Evolutionary conservation across 23 tunicate species (phyloP).

Genomic region (Ciona savignyi): DNA sequence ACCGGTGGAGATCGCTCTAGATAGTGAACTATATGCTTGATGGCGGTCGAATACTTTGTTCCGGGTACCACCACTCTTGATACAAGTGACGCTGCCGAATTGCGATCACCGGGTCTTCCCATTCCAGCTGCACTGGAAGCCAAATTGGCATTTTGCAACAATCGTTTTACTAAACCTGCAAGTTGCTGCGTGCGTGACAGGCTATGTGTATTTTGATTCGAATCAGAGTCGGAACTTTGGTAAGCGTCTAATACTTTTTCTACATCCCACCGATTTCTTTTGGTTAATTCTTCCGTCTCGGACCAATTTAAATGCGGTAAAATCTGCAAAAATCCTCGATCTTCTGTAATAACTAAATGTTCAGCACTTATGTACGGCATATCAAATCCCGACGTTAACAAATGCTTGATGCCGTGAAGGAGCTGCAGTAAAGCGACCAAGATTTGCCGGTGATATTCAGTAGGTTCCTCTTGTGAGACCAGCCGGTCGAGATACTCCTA

Average conservation of each 20-base stretch:
- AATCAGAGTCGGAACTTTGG: constrained; percentile 55
- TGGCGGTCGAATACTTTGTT: constrained; percentile 55
- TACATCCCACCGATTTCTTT: constrained; percentile 1
- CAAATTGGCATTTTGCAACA: constrained; percentile 32
- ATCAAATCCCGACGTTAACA: constrained; percentile 53
- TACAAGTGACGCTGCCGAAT: constrained; percentile 25
- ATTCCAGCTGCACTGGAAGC: constrained; percentile 2
- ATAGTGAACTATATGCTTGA: constrained; percentile 43
- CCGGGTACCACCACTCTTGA: constrained; percentile 41
- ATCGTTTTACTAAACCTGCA: constrained; percentile 16
- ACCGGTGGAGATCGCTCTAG: constrained; percentile 23
- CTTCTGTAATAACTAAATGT: constrained; percentile 69
- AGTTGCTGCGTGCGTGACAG: constrained; percentile 43
- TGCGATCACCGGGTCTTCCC: constrained; percentile 19
- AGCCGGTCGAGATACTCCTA: constrained; percentile 47
- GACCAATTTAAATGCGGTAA: constrained; percentile 56
- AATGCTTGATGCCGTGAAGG: constrained; percentile 63
- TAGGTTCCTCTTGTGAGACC: constrained; percentile 25
- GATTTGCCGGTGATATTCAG: constrained; percentile 65
- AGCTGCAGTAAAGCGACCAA: constrained; percentile 71
- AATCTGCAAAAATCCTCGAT: constrained; percentile 56
- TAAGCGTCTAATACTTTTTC: constrained; percentile 19
- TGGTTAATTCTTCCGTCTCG: constrained; percentile 23
- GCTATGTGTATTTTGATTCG: constrained; percentile 1
- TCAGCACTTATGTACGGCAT: constrained; percentile 44